These are phyloP conservation scores for Phaonia tiefii DNA, from an alignment of 2,888 invertebrate genomes.

Conservation along the genomic window DNA sequence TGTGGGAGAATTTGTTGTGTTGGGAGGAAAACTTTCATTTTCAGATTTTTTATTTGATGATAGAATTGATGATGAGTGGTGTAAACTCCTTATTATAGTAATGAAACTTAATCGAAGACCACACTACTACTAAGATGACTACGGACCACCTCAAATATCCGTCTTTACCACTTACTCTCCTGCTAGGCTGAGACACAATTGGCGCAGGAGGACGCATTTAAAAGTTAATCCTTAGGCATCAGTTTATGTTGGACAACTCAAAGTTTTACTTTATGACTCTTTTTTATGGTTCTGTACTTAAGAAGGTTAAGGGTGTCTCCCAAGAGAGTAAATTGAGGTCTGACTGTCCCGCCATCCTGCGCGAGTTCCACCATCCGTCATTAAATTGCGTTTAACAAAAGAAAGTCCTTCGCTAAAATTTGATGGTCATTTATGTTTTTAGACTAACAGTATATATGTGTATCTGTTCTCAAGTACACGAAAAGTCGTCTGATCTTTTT, in stretches of 20 bases:
- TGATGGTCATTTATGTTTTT: conserved; percentile 30
- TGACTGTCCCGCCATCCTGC: too few relatives aligned
- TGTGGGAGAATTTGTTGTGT: background rate
- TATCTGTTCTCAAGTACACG: conserved; percentile 12
- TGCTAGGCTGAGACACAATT: background rate
- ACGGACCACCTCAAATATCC: background rate
- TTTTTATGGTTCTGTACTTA: conserved; percentile 41
- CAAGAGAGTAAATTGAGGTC: too few relatives aligned
- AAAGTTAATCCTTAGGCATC: conserved; percentile 59
- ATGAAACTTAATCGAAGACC: conserved; percentile 36
- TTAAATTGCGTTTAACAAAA: conserved; percentile 26
- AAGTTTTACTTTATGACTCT: conserved; percentile 57
- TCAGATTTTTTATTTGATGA: background rate
- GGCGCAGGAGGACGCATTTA: conserved; percentile 26
- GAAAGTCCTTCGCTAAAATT: background rate
- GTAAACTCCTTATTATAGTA: conserved; percentile 48
- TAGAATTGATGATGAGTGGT: conserved; percentile 46
- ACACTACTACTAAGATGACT: conserved; percentile 23
- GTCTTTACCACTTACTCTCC: background rate
- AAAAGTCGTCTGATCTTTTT: conserved; percentile 50
- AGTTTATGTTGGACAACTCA: conserved; percentile 55
- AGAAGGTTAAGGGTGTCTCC: too few relatives aligned
- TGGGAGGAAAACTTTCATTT: background rate
- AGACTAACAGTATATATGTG: background rate
- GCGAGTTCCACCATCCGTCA: too few relatives aligned